Evolutionary conservation across 1,140 invertebrate species (phyloP).

Genomic region (Brachionus plicatilis): DNA sequence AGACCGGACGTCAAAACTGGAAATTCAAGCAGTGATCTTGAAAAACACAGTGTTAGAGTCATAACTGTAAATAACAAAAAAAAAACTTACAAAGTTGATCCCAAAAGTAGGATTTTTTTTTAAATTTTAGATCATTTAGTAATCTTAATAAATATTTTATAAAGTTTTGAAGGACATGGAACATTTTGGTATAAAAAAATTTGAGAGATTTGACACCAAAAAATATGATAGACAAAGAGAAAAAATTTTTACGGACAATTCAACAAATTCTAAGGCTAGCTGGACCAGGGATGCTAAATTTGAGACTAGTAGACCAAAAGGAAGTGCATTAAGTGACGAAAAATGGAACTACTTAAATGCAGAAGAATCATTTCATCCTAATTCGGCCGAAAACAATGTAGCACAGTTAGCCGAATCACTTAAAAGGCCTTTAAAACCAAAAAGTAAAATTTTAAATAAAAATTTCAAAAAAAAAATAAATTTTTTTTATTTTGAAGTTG

Average conservation of each 20-base stretch:
- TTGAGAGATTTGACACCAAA: not conserved
- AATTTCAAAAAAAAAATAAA: not conserved
- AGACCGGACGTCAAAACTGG: not conserved
- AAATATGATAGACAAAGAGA: not conserved
- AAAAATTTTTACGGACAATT: not conserved
- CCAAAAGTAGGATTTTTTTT: not conserved
- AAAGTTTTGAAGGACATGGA: constrained; percentile 13
- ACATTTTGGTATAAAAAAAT: constrained; percentile 8
- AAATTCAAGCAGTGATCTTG: not conserved
- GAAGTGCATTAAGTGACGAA: not conserved
- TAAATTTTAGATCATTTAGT: not conserved
- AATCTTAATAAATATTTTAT: not conserved
- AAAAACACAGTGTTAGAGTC: not conserved
- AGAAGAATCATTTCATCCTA: not conserved
- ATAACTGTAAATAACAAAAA: not conserved
- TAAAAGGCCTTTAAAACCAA: not conserved
- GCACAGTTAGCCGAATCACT: not conserved
- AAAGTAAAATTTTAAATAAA: not conserved
- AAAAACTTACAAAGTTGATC: constrained; percentile 8
- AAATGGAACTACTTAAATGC: not conserved
- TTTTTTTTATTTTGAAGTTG: not conserved
- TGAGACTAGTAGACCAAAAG: not conserved
- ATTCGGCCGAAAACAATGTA: not conserved
- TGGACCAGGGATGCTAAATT: not conserved
- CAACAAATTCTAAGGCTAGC: not conserved